phyloP scores from a whole-genome alignment of 1,140 invertebrate species.

The Listronotus bonariensis region DNA sequence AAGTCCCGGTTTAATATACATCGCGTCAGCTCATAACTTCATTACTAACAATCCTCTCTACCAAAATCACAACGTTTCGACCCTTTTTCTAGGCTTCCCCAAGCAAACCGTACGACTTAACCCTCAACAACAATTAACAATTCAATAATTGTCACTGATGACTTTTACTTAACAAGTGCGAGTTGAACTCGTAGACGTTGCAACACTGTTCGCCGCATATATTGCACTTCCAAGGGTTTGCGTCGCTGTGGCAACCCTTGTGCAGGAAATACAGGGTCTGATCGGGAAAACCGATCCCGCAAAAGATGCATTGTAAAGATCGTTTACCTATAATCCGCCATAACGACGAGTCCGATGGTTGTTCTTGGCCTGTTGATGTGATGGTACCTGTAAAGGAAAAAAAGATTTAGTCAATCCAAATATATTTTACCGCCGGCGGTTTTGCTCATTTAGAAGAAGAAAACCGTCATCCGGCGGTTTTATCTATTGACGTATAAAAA shows the following conservation, averaged over 20 bases:
- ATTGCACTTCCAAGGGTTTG: slow-evolving; percentile 97
- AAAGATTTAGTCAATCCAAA: too few species aligned
- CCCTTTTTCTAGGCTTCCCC: too few species aligned
- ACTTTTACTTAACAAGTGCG: slow-evolving; percentile 91
- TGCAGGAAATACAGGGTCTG: slow-evolving; percentile 95
- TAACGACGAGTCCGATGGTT: slow-evolving; percentile 54
- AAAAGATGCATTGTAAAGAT: slow-evolving; percentile 72
- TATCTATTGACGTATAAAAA: too few species aligned
- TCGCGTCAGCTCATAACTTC: too few species aligned
- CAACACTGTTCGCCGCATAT: slow-evolving; percentile 92
- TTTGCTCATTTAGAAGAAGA: too few species aligned
- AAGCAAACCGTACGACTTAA: too few species aligned
- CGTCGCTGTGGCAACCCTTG: slow-evolving; percentile 95
- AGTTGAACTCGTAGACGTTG: slow-evolving; percentile 96
- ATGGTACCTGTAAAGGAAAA: slow-evolving; percentile 54
- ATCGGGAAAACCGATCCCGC: slow-evolving; percentile 93
- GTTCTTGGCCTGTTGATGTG: slow-evolving; percentile 65
- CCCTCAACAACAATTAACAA: too few species aligned
- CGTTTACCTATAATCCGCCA: slow-evolving; percentile 52
- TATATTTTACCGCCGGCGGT: too few species aligned
- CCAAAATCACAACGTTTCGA: too few species aligned
- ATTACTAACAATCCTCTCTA: too few species aligned
- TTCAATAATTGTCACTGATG: slow-evolving; percentile 64
- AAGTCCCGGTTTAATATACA: too few species aligned
- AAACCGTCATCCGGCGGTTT: too few species aligned